phyloP scores from a whole-genome alignment of 2,797 vertebrate species.

The Neopelma chrysocephalum region DNA sequence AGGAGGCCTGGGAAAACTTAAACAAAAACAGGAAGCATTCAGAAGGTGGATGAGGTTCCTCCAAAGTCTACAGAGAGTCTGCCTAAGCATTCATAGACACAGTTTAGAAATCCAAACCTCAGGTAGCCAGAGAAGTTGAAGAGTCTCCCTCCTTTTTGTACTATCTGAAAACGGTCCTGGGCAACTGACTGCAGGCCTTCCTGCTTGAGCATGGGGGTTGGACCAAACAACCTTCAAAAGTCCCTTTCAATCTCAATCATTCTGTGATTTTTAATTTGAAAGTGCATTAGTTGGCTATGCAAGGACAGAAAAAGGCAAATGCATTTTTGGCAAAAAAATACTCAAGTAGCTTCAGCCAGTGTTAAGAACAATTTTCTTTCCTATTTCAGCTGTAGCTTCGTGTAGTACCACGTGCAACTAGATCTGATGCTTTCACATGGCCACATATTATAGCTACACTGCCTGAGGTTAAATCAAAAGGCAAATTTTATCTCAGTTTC shows the following conservation, averaged over 20 bases:
- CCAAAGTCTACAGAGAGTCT: background rate
- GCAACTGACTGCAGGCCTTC: background rate
- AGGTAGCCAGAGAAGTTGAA: background rate
- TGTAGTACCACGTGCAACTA: background rate
- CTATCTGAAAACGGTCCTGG: background rate
- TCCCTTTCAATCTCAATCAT: background rate
- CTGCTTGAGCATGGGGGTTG: background rate
- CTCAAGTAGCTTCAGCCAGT: background rate
- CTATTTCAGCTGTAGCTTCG: background rate
- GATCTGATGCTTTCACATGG: background rate
- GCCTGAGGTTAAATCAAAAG: background rate
- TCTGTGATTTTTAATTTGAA: background rate
- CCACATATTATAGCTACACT: background rate
- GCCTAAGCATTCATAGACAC: background rate
- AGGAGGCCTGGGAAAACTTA: background rate
- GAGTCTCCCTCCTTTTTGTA: background rate
- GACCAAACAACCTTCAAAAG: background rate
- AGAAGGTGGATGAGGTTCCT: background rate
- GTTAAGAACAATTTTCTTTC: background rate
- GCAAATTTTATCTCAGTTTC: background rate
- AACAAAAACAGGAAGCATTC: background rate
- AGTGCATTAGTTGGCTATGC: background rate
- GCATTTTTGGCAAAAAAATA: background rate
- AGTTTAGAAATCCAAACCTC: background rate
- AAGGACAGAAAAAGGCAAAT: background rate